Percentiles rank a stretch among this genome's conserved stretches.
Conservation (phyloP, 2,113 vertebrate species). For the Acanthisitta chloris region DNA sequence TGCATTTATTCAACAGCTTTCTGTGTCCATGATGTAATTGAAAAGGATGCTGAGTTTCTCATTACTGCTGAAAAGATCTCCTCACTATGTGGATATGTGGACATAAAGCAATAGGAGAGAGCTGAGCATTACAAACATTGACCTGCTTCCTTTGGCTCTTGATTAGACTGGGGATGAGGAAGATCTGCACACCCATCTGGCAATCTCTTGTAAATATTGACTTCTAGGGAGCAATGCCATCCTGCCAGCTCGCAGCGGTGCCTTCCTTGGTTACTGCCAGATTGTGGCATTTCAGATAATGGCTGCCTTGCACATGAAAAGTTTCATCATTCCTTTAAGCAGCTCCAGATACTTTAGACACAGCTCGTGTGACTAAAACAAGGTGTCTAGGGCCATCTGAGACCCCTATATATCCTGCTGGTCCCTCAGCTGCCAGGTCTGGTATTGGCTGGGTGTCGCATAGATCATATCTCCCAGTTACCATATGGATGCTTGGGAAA, state of each 20-base stretch:
- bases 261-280: not conserved
- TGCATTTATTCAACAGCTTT: conserved; percentile 53
- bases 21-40: not conserved
- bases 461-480: not conserved
- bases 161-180: conserved; percentile 18
- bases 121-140: conserved; percentile 19
- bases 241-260: not conserved
- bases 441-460: not conserved
- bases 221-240: conserved; percentile 5
- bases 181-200: conserved; percentile 24
- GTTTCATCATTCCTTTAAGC: not conserved
- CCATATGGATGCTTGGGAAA: not conserved
- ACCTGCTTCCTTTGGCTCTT: conserved; percentile 31
- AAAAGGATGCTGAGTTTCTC: conserved; percentile 46
- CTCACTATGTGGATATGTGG: not conserved
- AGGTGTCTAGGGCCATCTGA: not conserved
- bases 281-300: not conserved
- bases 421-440: not conserved
- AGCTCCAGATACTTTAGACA: not conserved
- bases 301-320: not conserved
- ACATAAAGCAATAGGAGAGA: conserved; percentile 34
- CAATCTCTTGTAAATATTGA: conserved; percentile 43
- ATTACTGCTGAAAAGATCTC: conserved; percentile 50
- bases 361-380: not conserved
- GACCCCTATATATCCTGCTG: not conserved